Conservation (phyloP, 2,888 invertebrate genomes). For the Ophion ellenae region DNA sequence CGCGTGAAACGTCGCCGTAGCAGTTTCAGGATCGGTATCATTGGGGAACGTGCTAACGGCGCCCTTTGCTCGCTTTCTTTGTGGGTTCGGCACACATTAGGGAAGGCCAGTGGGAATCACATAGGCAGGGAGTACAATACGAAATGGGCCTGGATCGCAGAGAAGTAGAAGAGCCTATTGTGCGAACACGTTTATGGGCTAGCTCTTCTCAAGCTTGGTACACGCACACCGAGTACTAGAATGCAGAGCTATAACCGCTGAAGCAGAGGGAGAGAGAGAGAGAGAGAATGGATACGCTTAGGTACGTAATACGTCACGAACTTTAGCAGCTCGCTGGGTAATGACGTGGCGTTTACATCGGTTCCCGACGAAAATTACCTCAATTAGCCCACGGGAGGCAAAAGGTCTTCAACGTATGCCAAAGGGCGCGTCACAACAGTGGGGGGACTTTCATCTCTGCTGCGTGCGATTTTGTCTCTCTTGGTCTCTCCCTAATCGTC, state of each 20-base stretch:
- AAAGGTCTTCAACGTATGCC: slow-evolving; percentile 50
- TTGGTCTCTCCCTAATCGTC: not conserved
- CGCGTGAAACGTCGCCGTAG: slow-evolving; percentile 35
- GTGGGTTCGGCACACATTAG: slow-evolving; percentile 56
- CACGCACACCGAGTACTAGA: slow-evolving; percentile 4
- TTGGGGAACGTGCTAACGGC: slow-evolving; percentile 49
- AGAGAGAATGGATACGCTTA: slow-evolving; percentile 30
- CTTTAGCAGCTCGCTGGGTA: slow-evolving; percentile 69
- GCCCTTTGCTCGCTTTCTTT: slow-evolving; percentile 35
- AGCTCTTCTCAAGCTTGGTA: slow-evolving; percentile 35
- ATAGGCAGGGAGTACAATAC: slow-evolving; percentile 45
- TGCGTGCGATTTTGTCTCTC: slow-evolving; percentile 23
- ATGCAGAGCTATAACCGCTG: slow-evolving; percentile 25
- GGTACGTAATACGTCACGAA: slow-evolving; percentile 72
- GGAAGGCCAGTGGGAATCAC: slow-evolving; percentile 15
- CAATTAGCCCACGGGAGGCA: slow-evolving; percentile 75
- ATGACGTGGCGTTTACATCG: slow-evolving; percentile 78
- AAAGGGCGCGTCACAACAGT: slow-evolving; percentile 34
- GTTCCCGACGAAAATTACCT: slow-evolving; percentile 78
- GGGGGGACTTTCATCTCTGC: slow-evolving; percentile 52
- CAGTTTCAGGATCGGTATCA: slow-evolving; percentile 54
- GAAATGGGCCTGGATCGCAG: slow-evolving; percentile 51
- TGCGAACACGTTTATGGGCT: slow-evolving; percentile 51
- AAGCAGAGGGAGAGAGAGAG: slow-evolving; percentile 2
- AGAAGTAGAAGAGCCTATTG: slow-evolving; percentile 55